Evolutionary conservation across 2,888 invertebrate genomes (phyloP), one percentile per base, ranked within the genome.

Genomic region (Chirona hameri): DNA sequence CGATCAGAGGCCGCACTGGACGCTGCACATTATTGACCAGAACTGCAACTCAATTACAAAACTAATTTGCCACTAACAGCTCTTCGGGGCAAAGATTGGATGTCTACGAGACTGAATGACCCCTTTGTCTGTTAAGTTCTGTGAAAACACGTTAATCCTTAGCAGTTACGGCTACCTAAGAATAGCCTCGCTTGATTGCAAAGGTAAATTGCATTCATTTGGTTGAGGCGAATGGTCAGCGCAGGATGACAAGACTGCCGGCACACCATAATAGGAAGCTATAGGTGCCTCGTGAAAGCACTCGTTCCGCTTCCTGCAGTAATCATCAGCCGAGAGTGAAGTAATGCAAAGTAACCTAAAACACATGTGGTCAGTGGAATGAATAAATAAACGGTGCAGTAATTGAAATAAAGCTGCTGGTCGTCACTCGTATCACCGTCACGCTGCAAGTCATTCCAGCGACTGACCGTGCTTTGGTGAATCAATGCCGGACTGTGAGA

Each of bases 141-240:
- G 27, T 31, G 72, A 72, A 72, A 72, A 72, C 29, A 5, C 72
- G 31, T 31, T 72, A 72, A 72, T 72, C 14, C 31, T 29, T 18
- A 31, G 31, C 29, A 72, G 29, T 72, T 72, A 72, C 15, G 18
- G 5, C 72, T 72, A 31, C 29, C 27, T 72, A 72, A 5, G 31
- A 72, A 31, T 15, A 72, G 72, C 18, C 10, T 18, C 31, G 31
- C 31, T 72, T 72, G 72, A 72, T 72, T 72, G 31, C 72, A 5
- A 15, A 18, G 72, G 31, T 72, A 72, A 72, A 72, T 72, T 72
- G 72, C 72, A 31, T 72, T 72, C 72, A 72, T 31, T 31, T 72
- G 18, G 31, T 18, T 31, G 15, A 3, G 31, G 14, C 72, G 1
- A 72, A 69, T 14, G 72, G 15, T 5, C 18, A 29, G 3, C 5